phyloP scores from a whole-genome alignment of 2,888 invertebrate species.

The Oligia latruncula region DNA sequence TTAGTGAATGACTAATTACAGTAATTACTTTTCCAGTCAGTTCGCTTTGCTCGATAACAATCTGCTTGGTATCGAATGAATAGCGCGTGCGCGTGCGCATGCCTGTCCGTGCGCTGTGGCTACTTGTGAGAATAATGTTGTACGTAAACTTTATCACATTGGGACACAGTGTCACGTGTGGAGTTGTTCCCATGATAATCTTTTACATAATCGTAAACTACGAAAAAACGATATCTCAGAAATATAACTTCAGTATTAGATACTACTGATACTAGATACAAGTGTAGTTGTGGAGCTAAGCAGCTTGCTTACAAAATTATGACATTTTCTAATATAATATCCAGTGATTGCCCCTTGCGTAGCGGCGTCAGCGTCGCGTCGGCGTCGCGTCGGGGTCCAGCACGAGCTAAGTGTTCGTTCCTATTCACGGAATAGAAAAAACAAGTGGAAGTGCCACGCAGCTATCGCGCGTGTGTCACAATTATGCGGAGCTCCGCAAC shows the following conservation, averaged over 20 bases:
- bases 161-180: too few species aligned
- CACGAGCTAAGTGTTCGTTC: not conserved
- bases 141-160: not conserved
- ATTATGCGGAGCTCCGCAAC: too few species aligned
- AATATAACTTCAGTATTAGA: not conserved
- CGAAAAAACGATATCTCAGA: not conserved
- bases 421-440: too few species aligned
- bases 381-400: not conserved
- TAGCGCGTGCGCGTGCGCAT: too few species aligned
- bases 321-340: not conserved
- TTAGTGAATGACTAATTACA: conserved; percentile 1
- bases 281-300: not conserved
- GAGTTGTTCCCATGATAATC: not conserved
- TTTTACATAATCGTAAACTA: not conserved
- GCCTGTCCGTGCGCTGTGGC: not conserved
- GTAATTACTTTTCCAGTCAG: not conserved
- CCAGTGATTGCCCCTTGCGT: not conserved
- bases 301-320: not conserved
- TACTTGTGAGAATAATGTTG: not conserved
- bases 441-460: too few species aligned
- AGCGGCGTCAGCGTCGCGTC: not conserved
- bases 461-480: too few species aligned
- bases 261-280: not conserved
- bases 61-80: not conserved
- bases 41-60: not conserved